Evolutionary conservation across 92 coral and sea anemone species (phyloP).

Genomic region (Siderastrea radians): DNA sequence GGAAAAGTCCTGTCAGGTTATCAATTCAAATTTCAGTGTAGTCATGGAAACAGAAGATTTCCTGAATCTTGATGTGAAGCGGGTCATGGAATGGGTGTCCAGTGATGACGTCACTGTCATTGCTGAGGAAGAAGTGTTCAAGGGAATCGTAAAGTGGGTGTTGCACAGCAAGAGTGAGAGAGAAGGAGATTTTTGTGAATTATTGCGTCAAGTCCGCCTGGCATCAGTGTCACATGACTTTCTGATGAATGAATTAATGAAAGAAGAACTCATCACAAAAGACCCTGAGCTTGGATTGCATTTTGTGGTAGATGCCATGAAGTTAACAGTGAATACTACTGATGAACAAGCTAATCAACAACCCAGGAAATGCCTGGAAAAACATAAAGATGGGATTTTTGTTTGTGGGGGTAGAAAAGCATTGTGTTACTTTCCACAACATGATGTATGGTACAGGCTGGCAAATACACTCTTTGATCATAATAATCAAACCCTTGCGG

Average conservation of each 20-base stretch:
- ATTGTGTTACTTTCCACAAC: not conserved
- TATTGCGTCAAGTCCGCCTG: not conserved
- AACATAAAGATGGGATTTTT: not conserved
- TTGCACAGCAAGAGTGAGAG: not conserved
- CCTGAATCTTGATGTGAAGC: not conserved
- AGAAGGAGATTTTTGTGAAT: not conserved
- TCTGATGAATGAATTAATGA: constrained; percentile 33
- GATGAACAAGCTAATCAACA: not conserved
- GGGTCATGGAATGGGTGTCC: not conserved
- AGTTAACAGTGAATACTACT: not conserved
- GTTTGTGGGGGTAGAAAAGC: not conserved
- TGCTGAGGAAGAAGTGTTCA: not conserved
- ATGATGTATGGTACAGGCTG: constrained; percentile 4
- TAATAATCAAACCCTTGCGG: not conserved
- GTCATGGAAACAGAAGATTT: not conserved
- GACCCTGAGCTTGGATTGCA: constrained; percentile 14
- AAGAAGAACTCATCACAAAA: constrained; percentile 33
- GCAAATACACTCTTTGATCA: not conserved
- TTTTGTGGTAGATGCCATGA: constrained; percentile 28
- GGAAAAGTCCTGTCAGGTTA: not conserved
- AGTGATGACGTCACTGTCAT: not conserved
- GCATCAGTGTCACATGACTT: not conserved
- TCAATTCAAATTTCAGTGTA: not conserved
- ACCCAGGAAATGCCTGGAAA: constrained; percentile 1
- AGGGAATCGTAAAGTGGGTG: not conserved